Percentiles rank a stretch among this genome's conserved stretches.
Conservation (phyloP, 2,797 vertebrate genomes). For the Syngnathus acus region DNA sequence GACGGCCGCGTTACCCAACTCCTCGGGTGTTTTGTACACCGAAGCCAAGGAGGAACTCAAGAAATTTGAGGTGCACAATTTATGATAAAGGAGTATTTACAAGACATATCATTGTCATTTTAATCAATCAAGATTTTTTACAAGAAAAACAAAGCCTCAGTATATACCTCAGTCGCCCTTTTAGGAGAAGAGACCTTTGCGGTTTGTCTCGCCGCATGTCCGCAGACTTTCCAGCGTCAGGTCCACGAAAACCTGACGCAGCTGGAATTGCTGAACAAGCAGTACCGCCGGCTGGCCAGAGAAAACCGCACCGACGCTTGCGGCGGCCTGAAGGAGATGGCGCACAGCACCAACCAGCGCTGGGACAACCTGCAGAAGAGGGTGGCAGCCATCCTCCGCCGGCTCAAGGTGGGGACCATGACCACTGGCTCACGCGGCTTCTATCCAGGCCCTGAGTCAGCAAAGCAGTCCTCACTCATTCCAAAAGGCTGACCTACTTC, state of each 20-base stretch:
- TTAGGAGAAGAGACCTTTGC: too few relatives aligned
- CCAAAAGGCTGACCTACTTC: too few relatives aligned
- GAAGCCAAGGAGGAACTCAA: conserved; percentile 96
- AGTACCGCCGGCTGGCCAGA: conserved; percentile 90
- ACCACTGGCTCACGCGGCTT: too few relatives aligned
- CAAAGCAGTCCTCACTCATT: not conserved
- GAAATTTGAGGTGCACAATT: conserved; percentile 75
- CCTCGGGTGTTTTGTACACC: conserved; percentile 92
- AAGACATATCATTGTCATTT: not conserved
- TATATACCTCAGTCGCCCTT: too few relatives aligned
- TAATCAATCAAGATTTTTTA: too few relatives aligned
- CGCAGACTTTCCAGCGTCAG: conserved; percentile 90
- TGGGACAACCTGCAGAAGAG: conserved; percentile 96
- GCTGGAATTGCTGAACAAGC: conserved; percentile 95
- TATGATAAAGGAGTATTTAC: not conserved
- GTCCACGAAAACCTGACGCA: conserved; percentile 94
- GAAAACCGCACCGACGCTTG: conserved; percentile 92
- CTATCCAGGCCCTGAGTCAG: not conserved
- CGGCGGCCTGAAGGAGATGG: conserved; percentile 84
- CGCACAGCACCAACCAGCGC: conserved; percentile 88
- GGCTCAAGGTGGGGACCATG: conserved; percentile 78
- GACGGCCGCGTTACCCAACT: conserved; percentile 89
- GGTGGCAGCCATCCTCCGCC: conserved; percentile 86
- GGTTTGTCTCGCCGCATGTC: not conserved
- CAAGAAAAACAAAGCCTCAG: too few relatives aligned